Base-by-base conservation (phyloP, 2,888 invertebrate genomes). In the Zygogramma bicolorata region DNA sequence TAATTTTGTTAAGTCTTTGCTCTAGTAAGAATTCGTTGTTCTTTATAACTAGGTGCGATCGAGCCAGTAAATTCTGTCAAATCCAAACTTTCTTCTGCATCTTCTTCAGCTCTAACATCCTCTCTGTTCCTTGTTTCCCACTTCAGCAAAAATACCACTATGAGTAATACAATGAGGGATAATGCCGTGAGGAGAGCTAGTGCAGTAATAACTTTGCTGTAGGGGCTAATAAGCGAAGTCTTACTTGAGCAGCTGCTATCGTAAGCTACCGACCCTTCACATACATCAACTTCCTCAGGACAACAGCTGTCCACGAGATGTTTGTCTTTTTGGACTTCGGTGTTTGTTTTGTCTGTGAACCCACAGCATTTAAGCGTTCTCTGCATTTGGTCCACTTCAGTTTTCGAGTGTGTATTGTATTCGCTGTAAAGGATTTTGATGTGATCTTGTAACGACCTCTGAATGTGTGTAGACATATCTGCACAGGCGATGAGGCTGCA, bases 231-330 rank as follows among this genome's bases (percentile, higher is more conserved):
- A 22, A 42, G 42, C 3, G 31, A 20, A 20, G 40, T 46, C 58
- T 58, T 73, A 34, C 46, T 27, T 1, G 38, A 38, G 34, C 73
- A 73, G 13, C 34, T 53, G 2, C 38, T 46, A 15, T 62, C 25
- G 40, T 40, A 66, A 18, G 61, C 69, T 1, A 10, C 18, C n/a
- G 60, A 25, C 6, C 15, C 34, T 8, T 27, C 65, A 38, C 73
- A 73, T 22, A 57, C 61, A 20, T 42, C 34, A 38, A 62, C 40
- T 27, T 60, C 53, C 25, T 49, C 40, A 20, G 42, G 34, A 49
- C 73, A 73, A 34, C 73, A 73, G 20, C 73, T 69, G 2, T 57
- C 18, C 6, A 72, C 25, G 5, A 69, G 46, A 18, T 10, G 40
- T 27, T 58, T n/a, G 20, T n/a, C 18, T 31, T 18, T 38, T 65